Base-by-base conservation (phyloP, 2,797 vertebrate genomes). In the Enteromius paludinosus region DNA sequence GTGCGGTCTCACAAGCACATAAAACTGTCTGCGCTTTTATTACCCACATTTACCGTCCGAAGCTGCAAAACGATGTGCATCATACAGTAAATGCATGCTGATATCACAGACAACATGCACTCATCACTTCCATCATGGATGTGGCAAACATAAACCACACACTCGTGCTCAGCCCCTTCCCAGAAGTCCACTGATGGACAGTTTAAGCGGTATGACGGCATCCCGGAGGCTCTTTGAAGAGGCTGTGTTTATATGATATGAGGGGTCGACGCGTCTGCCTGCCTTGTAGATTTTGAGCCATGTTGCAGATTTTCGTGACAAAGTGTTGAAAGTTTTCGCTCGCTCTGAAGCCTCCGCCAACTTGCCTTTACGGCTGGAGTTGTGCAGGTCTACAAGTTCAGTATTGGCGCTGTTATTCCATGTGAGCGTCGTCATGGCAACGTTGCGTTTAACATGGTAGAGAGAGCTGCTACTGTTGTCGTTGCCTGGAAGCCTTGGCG, bases 251-350 rank as follows among this genome's bases (percentile, higher is more conserved):
- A 70, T 73, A 69, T 47, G 80, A 83, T 59, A 45, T 45, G 47
- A 45, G 72, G 75, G 66, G 81, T 64, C 66, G 25, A 74, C 59
- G 70, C 20, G 43, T 64, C 62, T 77, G 79, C 41, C 64, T 62
- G 59, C 72, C 52, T 25, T 86, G 80, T 87, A 87, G 76, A 87
- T 69, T 81, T 87, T 74, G 75, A 88, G 79, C 64, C 81, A 85
- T 90, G 89, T 88, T 87, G 89, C 61, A 78, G 75, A 85, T 90
- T 90, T 88, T 88, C 77, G 59, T 86, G 84, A 88, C 86, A 88
- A 83, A 85, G 86, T 87, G 89, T 68, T 79, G 71, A 89, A 86
- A 83, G 64, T 78, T 82, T 75, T 64, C 28, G 30, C 54, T 47
- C 79, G 78, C 76, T 87, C 81, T 87, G 81, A 88, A 86, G 62